phyloP scores from a whole-genome alignment of 2,797 vertebrate species.

The Scolopax bukidnonensis region DNA sequence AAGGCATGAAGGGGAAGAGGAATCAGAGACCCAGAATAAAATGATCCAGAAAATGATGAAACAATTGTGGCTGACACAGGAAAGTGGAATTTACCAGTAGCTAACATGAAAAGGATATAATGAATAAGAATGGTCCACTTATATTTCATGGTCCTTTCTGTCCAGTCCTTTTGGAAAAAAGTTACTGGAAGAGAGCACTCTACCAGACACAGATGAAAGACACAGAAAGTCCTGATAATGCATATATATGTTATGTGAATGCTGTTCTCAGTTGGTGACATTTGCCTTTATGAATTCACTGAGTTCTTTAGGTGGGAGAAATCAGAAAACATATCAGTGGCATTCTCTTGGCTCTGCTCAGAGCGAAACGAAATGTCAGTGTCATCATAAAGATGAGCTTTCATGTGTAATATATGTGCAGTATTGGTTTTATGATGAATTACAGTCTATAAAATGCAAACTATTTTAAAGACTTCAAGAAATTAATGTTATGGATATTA shows the following conservation, averaged over 20 bases:
- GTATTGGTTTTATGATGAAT: constrained; percentile 12
- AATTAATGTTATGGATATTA: not conserved
- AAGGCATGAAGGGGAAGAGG: not conserved
- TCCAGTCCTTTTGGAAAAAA: constrained; percentile 26
- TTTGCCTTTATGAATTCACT: constrained; percentile 61
- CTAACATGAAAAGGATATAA: not conserved
- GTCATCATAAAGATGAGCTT: constrained; percentile 23
- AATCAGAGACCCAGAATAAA: not conserved
- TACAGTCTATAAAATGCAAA: constrained; percentile 8
- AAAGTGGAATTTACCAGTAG: not conserved
- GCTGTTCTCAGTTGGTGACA: constrained; percentile 38
- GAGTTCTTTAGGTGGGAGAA: constrained; percentile 10
- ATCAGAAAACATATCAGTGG: constrained; percentile 22
- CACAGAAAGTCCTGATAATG: not conserved
- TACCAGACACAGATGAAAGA: not conserved
- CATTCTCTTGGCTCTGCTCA: constrained; percentile 35
- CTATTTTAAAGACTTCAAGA: not conserved
- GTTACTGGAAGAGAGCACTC: not conserved
- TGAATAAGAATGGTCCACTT: not conserved
- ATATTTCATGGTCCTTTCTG: not conserved
- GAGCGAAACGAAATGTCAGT: constrained; percentile 36
- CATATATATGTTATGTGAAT: not conserved
- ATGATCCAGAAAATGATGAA: not conserved
- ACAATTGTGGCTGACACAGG: not conserved
- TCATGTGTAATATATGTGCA: not conserved